Conservation (phyloP, 2,113 vertebrate genomes). For the Chionodraco myersi region DNA sequence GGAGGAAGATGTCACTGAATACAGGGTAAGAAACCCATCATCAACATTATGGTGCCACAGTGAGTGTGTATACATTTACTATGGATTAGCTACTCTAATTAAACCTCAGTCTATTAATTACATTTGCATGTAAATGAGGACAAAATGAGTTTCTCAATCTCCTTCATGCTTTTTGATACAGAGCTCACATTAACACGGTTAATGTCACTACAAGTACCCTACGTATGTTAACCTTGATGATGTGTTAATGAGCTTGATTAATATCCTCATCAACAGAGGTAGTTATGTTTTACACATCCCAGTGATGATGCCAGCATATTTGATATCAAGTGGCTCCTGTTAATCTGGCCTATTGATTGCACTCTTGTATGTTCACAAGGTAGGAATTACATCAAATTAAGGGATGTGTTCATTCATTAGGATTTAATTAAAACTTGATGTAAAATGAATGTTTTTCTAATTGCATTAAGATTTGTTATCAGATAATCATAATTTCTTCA, state of each 20-base stretch:
- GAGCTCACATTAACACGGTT: not conserved
- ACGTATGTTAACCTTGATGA: slow-evolving; percentile 11
- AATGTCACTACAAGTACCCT: slow-evolving; percentile 19
- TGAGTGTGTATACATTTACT: not conserved
- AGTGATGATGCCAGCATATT: slow-evolving; percentile 39
- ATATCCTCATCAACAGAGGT: slow-evolving; percentile 34
- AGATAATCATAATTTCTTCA: not conserved
- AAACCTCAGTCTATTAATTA: not conserved
- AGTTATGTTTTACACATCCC: slow-evolving; percentile 41
- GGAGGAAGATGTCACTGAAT: slow-evolving; percentile 89
- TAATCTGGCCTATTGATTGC: slow-evolving; percentile 40
- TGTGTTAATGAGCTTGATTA: slow-evolving; percentile 48
- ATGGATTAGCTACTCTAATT: not conserved
- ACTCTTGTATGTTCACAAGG: slow-evolving; percentile 16
- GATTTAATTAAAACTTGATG: slow-evolving; percentile 7
- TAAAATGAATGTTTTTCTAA: slow-evolving; percentile 25
- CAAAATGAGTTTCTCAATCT: not conserved
- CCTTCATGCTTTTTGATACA: slow-evolving; percentile 20
- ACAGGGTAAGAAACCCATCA: slow-evolving; percentile 64
- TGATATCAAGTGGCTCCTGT: slow-evolving; percentile 38
- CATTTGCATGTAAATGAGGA: slow-evolving; percentile 22
- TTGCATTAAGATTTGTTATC: slow-evolving; percentile 9
- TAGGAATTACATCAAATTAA: slow-evolving; percentile 12
- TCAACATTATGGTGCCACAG: not conserved
- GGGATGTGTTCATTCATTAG: not conserved